These are phyloP conservation scores for Galerucella nymphaeae DNA, from an alignment of 2,888 invertebrate genomes.

Conservation along the genomic window DNA sequence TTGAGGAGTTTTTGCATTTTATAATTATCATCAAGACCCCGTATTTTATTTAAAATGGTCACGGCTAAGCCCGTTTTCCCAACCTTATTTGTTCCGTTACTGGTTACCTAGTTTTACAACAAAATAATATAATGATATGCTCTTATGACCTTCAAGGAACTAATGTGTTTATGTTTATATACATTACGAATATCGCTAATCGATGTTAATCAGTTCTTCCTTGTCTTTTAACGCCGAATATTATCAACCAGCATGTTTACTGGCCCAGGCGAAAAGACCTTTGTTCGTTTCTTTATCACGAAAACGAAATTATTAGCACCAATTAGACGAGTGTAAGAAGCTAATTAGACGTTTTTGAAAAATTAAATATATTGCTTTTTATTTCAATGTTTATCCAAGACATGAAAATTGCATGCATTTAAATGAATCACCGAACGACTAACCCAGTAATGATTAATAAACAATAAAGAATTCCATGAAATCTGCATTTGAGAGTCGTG, in stretches of 20 bases:
- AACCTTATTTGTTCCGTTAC: conserved; percentile 15
- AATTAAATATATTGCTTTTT: neutral
- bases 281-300: conserved; percentile 9
- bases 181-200: conserved; percentile 39
- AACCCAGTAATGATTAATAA: conserved; percentile 16
- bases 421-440: conserved; percentile 11
- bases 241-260: conserved; percentile 7
- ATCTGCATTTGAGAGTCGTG: conserved; percentile 11
- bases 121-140: conserved; percentile 33
- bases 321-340: neutral
- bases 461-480: conserved; percentile 7
- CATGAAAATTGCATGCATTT: neutral
- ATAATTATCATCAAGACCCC: no score
- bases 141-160: conserved; percentile 39
- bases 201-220: conserved; percentile 40
- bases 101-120: conserved; percentile 33
- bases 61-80: no score
- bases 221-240: conserved; percentile 36
- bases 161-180: conserved; percentile 38
- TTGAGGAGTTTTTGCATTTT: no score
- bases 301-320: neutral
- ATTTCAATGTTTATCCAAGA: neutral
- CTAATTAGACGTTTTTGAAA: neutral
- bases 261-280: neutral
- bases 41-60: neutral